phyloP scores from a whole-genome alignment of 2,888 invertebrate species.

The Leptinotarsa juncta region DNA sequence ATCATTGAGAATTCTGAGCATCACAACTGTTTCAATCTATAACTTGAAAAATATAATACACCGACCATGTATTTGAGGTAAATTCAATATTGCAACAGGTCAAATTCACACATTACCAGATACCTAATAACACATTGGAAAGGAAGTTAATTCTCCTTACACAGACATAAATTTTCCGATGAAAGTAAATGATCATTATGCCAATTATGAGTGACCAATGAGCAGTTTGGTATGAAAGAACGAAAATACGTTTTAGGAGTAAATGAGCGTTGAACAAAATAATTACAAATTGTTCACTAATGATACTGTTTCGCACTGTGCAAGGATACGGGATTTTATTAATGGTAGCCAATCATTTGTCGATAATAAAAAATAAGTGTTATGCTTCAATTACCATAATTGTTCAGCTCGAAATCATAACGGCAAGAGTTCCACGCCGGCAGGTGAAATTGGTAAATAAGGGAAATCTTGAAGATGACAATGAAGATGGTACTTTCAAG shows the following conservation, averaged over 20 bases:
- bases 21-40: no score
- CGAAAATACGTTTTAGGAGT: not conserved
- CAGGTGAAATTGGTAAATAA: not conserved
- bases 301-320: not conserved
- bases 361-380: conserved; percentile 18
- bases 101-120: no score
- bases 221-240: not conserved
- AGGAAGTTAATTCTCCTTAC: no score
- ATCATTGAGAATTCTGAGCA: no score
- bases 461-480: not conserved
- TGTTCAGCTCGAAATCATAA: conserved; percentile 21
- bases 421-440: conserved; percentile 2
- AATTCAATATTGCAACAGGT: no score
- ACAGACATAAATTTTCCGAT: not conserved
- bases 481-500: conserved; percentile 5
- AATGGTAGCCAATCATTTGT: conserved; percentile 10
- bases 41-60: no score
- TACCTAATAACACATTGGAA: no score
- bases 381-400: conserved; percentile 19
- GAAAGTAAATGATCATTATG: not conserved
- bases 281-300: conserved; percentile 1
- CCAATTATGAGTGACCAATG: not conserved
- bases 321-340: conserved; percentile 9
- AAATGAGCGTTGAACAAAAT: not conserved
- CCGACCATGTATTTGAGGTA: no score